Percentiles rank a stretch among this genome's conserved stretches.
These are phyloP conservation scores for Kryptopterus vitreolus DNA, from an alignment of 2,797 vertebrate species.

Conservation along the genomic window DNA sequence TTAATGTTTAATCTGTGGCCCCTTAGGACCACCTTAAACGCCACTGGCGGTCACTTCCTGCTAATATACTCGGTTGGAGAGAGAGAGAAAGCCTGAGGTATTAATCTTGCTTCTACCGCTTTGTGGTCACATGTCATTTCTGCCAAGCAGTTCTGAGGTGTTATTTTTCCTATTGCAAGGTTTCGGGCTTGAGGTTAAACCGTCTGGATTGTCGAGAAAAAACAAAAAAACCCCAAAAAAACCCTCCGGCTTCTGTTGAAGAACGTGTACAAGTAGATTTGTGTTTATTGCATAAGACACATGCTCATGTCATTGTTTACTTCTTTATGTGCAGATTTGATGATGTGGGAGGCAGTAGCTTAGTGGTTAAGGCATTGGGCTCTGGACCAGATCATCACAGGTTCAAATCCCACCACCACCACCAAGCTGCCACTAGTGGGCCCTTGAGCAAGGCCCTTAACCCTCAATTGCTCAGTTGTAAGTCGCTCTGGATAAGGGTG, in stretches of 20 bases:
- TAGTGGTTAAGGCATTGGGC: too few relatives aligned
- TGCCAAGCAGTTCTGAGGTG: constrained; percentile 19
- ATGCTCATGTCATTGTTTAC: neutral
- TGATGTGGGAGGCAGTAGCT: too few relatives aligned
- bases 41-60: constrained; percentile 56
- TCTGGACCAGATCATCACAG: too few relatives aligned
- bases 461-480: too few relatives aligned
- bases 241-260: too few relatives aligned
- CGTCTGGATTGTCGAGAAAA: constrained; percentile 30
- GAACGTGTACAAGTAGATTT: too few relatives aligned
- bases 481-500: too few relatives aligned
- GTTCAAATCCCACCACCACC: too few relatives aligned
- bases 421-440: too few relatives aligned
- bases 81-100: constrained; percentile 23
- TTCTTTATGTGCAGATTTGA: neutral
- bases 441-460: too few relatives aligned
- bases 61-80: constrained; percentile 63
- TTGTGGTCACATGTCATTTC: constrained; percentile 30
- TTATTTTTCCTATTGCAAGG: constrained; percentile 17
- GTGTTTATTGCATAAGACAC: neutral
- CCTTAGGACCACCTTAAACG: constrained; percentile 43
- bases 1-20: constrained; percentile 40
- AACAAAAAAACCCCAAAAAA: too few relatives aligned
- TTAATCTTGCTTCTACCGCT: constrained; percentile 44
- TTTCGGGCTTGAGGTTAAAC: constrained; percentile 32